Evolutionary conservation across 2,888 invertebrate species (phyloP).

Genomic region (Napeogenes sylphis): DNA sequence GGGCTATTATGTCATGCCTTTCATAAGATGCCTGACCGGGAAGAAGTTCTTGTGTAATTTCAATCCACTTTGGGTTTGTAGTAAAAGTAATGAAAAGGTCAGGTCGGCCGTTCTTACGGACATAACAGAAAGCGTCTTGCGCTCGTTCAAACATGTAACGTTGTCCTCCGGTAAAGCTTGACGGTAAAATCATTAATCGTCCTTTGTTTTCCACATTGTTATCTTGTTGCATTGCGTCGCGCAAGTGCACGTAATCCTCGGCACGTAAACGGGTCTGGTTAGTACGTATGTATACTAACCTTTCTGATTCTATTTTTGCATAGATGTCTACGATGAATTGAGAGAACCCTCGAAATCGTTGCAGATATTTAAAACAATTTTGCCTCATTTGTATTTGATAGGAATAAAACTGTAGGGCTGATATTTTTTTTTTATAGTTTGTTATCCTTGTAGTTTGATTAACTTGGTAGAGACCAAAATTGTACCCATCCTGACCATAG

Average conservation of each 20-base stretch:
- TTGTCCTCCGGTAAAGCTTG: too few species aligned
- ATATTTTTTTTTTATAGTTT: background rate
- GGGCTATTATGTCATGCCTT: constrained; percentile 30
- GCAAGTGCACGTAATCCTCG: too few species aligned
- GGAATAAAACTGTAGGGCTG: background rate
- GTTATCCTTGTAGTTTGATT: background rate
- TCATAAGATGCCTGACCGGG: constrained; percentile 24
- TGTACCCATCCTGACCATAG: constrained; percentile 15
- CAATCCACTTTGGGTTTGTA: too few species aligned
- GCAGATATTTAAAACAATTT: background rate
- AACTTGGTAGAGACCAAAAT: constrained; percentile 11
- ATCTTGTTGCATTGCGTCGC: too few species aligned
- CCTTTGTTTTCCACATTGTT: too few species aligned
- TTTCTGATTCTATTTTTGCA: constrained; percentile 10
- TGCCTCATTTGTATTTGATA: background rate
- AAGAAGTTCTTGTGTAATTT: constrained; percentile 10
- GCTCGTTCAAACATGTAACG: constrained; percentile 25
- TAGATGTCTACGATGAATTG: background rate
- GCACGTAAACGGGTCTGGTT: constrained; percentile 17
- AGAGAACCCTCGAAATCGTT: background rate
- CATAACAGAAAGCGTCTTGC: constrained; percentile 25
- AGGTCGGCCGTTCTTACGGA: constrained; percentile 22
- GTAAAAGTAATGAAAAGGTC: constrained; percentile 20
- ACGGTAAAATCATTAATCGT: too few species aligned
- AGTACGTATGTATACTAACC: constrained; percentile 11